Base-by-base conservation (phyloP, 2,888 invertebrate species). In the Neelides folsomi region DNA sequence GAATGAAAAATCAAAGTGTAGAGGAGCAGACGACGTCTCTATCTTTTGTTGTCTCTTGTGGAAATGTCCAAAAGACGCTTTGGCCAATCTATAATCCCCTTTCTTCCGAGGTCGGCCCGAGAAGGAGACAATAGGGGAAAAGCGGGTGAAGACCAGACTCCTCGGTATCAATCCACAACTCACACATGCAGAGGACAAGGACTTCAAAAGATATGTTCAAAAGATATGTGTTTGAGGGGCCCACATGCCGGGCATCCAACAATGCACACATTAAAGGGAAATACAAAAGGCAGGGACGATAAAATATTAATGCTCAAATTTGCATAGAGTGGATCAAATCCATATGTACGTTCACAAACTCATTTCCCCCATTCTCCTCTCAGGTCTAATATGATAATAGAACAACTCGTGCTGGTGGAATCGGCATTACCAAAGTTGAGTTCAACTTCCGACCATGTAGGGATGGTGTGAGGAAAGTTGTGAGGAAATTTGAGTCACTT, bases 1-100 rank as follows among this genome's bases (percentile, higher is more conserved):
- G 19, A 42, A 18, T 15, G 42, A 42, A 42, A 47, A 47, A 47
- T 12, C 13, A 27, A 45, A 27, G 20, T 27, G 13, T 15, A 15
- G 15, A 15, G 13, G 16, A 18, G 42, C 42, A 6, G n/a, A 35
- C 15, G 35, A 18, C 13, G 35, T 16, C 15, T 15, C 35, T 15
- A 47, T 15, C 15, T 3, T 3, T 16, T 35, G n/a, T 35, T 36
- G 47, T 10, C 16, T 19, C 27, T 12, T 19, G 13, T 40, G 36
- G 52, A 53, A 45, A 45, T 49, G 52, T 53, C 52, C 49, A 53
- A 53, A 53, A 53, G 52, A 53, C 52, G 52, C 52, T 43, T 49
- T 48, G 45, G 52, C 44, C 52, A 49, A 53, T 53, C 49, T 53
- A 53, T 53, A 53, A 53, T 49, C 49, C 52, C 38, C 48, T 53